A percentile compares a stretch with the other conserved stretches of the same genome.
Evolutionary conservation across 2,113 vertebrate species (phyloP).

Genomic region (Tetrax tetrax): DNA sequence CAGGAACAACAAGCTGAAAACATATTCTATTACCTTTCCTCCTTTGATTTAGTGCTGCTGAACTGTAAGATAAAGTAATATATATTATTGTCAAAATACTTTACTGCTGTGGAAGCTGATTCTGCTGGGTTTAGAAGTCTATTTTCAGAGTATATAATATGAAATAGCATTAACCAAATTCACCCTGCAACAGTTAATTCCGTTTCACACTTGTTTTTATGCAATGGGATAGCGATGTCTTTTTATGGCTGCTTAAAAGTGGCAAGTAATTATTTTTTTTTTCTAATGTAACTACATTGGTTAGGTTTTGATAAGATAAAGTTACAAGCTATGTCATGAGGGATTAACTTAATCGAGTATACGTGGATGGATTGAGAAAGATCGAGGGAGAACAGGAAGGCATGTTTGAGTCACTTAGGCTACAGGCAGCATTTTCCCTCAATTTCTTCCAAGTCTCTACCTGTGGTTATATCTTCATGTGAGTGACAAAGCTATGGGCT

Average conservation of each 20-base stretch:
- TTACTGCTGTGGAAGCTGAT: neutral
- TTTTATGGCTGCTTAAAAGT: neutral
- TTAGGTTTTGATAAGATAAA: neutral
- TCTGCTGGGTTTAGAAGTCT: neutral
- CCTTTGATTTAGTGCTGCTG: neutral
- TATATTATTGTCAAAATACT: neutral
- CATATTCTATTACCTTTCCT: neutral
- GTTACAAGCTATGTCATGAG: neutral
- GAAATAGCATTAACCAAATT: neutral
- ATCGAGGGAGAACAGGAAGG: neutral
- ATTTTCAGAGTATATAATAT: neutral
- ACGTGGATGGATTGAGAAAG: neutral
- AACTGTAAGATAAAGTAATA: neutral
- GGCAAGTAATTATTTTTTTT: neutral
- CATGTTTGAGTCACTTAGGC: neutral
- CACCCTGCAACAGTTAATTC: neutral
- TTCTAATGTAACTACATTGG: neutral
- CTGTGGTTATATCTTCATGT: neutral
- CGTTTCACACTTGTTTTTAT: neutral
- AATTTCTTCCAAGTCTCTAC: neutral
- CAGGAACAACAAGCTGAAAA: neutral
- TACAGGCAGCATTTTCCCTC: neutral
- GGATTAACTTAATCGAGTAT: neutral
- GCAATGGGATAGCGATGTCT: neutral
- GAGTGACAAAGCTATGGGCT: neutral